phyloP scores from a whole-genome alignment of 2,113 vertebrate species.

The Emydura subglobosa region DNA sequence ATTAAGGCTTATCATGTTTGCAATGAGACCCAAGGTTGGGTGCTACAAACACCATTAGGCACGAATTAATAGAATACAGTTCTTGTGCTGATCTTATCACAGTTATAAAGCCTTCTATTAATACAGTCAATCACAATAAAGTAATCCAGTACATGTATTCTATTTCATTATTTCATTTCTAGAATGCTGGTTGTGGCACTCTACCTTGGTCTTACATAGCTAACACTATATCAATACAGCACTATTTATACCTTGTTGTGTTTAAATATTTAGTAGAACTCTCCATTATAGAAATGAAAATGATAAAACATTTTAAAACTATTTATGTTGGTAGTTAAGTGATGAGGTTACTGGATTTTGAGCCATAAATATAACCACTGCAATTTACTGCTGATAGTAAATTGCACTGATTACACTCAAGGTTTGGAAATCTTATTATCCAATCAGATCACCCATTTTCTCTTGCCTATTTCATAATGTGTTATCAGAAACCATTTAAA shows the following conservation, averaged over 20 bases:
- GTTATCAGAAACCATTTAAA: neutral
- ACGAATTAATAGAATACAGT: neutral
- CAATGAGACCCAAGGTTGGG: neutral
- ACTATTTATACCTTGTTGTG: neutral
- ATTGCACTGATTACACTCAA: slow-evolving; percentile 34
- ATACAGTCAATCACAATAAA: neutral
- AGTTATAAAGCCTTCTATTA: neutral
- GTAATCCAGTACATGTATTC: neutral
- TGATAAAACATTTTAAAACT: neutral
- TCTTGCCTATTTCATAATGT: slow-evolving; percentile 5
- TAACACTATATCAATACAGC: neutral
- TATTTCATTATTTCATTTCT: neutral
- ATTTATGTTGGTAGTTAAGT: neutral
- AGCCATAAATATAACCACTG: slow-evolving; percentile 6
- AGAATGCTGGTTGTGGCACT: neutral
- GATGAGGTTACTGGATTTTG: slow-evolving; percentile 18
- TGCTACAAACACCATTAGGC: neutral
- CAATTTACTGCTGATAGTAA: slow-evolving; percentile 22
- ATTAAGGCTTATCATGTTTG: neutral
- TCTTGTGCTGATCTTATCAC: neutral
- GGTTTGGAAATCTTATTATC: slow-evolving; percentile 41
- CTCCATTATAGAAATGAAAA: neutral
- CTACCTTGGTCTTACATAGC: neutral
- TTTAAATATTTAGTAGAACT: neutral
- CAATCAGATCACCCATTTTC: neutral